Evolutionary conservation across 2,113 vertebrate species (phyloP).

Genomic region (Synchiropus splendidus): DNA sequence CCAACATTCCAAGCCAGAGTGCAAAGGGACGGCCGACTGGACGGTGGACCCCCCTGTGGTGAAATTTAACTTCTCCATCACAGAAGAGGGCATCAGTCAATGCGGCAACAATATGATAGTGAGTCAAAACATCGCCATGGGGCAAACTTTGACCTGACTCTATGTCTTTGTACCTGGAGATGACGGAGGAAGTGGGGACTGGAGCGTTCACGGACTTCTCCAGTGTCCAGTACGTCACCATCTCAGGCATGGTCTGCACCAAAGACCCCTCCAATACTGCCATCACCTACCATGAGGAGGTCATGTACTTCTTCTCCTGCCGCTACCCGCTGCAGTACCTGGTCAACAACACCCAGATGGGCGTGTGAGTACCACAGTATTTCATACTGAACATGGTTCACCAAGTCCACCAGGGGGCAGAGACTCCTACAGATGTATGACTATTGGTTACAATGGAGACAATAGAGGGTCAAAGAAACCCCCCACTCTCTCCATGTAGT

Average conservation of each 20-base stretch:
- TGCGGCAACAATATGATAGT: conserved; percentile 50
- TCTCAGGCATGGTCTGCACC: conserved; percentile 53
- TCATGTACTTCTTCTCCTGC: conserved; percentile 62
- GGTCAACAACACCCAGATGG: conserved; percentile 59
- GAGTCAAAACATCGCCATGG: conserved; percentile 2
- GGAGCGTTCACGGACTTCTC: conserved; percentile 57
- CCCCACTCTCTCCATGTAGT: too few relatives aligned
- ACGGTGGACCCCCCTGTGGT: conserved; percentile 40
- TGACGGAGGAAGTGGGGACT: conserved; percentile 38
- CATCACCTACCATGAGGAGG: conserved; percentile 56
- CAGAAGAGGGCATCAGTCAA: conserved; percentile 25
- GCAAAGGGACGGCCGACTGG: conserved; percentile 50
- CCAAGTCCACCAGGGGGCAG: too few relatives aligned
- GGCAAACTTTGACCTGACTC: not conserved
- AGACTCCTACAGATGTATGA: too few relatives aligned
- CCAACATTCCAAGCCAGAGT: conserved; percentile 27
- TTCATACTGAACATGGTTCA: not conserved
- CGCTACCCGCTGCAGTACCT: conserved; percentile 64
- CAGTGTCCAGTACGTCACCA: conserved; percentile 47
- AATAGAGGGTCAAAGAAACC: too few relatives aligned
- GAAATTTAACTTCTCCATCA: conserved; percentile 54
- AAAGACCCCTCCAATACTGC: conserved; percentile 22
- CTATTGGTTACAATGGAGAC: too few relatives aligned
- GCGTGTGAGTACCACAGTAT: conserved; percentile 43
- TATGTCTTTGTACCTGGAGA: conserved; percentile 18